phyloP scores from a whole-genome alignment of 2,888 invertebrate species.

The Phymatocera aterrima region DNA sequence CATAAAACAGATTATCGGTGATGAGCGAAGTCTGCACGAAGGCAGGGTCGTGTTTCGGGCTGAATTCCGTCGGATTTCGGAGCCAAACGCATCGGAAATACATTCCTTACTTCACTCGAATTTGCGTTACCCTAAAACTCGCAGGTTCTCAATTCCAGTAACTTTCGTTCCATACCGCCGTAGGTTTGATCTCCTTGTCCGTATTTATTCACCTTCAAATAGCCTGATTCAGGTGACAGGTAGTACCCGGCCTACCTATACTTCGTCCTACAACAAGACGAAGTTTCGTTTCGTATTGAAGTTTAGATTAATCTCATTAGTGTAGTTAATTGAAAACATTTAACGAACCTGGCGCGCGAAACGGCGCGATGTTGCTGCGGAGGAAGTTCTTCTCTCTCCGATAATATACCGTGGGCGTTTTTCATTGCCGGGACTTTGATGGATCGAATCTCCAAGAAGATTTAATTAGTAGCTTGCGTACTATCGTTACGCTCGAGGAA shows the following conservation, averaged over 20 bases:
- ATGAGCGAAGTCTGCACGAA: background rate
- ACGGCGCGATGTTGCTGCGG: background rate
- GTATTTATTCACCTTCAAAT: background rate
- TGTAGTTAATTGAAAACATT: constrained; percentile 18
- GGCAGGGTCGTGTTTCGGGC: background rate
- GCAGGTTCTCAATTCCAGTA: background rate
- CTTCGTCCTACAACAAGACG: background rate
- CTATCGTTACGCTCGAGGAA: background rate
- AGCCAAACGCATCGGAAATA: background rate
- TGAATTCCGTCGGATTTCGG: background rate
- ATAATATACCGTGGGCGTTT: background rate
- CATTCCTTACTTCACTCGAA: background rate
- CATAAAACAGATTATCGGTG: background rate
- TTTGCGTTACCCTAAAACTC: background rate
- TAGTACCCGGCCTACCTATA: background rate
- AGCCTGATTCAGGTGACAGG: background rate
- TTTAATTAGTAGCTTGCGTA: background rate
- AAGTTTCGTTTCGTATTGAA: background rate
- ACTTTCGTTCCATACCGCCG: background rate
- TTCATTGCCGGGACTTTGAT: constrained; percentile 17
- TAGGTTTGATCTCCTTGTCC: background rate
- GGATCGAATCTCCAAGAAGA: constrained; percentile 1
- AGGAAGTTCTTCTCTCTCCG: background rate
- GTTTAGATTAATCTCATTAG: constrained; percentile 1
- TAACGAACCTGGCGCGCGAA: constrained; percentile 14